These are phyloP conservation scores for Neoniphon sammara DNA, from an alignment of 2,797 vertebrate genomes.

Conservation along the genomic window DNA sequence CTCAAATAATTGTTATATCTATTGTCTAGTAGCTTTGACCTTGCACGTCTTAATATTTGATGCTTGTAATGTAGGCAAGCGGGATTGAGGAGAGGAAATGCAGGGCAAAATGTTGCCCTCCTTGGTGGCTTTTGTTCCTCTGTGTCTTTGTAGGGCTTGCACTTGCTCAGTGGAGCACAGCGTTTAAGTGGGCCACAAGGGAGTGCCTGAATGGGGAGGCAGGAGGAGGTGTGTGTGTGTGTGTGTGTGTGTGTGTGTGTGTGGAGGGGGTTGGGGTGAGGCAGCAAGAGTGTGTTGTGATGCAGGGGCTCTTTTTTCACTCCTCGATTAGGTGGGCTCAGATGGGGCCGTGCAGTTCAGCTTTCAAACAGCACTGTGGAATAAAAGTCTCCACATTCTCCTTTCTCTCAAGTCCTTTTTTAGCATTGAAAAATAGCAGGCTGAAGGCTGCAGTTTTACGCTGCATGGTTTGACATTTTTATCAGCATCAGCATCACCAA, in stretches of 20 bases:
- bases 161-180: conserved; percentile 83
- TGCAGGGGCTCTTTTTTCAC: conserved; percentile 65
- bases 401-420: conserved; percentile 20
- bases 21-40: conserved; percentile 22
- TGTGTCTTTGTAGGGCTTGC: conserved; percentile 81
- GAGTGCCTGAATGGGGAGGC: conserved; percentile 82
- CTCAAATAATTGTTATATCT: conserved; percentile 24
- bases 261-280: conserved; percentile 72
- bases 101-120: conserved; percentile 76
- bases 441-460: conserved; percentile 17
- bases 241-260: background rate
- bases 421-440: background rate
- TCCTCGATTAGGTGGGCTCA: conserved; percentile 85
- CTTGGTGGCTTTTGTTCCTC: conserved; percentile 84
- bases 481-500: background rate
- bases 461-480: conserved; percentile 26
- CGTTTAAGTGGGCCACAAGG: conserved; percentile 88
- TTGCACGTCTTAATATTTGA: conserved; percentile 36
- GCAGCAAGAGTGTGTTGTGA: conserved; percentile 70
- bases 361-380: conserved; percentile 47
- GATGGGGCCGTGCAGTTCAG: conserved; percentile 57
- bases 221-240: conserved; percentile 52
- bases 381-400: conserved; percentile 28
- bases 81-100: conserved; percentile 59
- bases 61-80: conserved; percentile 49